phyloP scores from a whole-genome alignment of 2,797 vertebrate species.

The Lepidocolaptes lacrymiger region DNA sequence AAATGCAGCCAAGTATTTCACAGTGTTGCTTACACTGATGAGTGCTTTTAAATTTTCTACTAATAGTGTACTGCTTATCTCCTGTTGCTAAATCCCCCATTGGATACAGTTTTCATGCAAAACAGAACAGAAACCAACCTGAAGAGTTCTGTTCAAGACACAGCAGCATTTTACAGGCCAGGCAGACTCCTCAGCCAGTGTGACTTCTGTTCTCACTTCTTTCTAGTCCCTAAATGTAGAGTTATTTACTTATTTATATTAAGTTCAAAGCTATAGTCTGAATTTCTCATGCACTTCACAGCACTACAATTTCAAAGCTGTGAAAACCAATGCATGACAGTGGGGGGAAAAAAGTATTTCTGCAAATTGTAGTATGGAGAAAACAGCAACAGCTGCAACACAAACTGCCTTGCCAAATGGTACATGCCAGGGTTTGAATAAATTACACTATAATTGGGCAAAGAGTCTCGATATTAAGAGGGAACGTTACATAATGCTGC shows the following conservation, averaged over 20 bases:
- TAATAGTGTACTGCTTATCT: not conserved
- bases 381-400: slow-evolving; percentile 33
- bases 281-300: slow-evolving; percentile 22
- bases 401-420: not conserved
- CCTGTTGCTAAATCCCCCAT: not conserved
- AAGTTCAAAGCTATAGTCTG: not conserved
- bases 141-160: not conserved
- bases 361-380: not conserved
- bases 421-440: slow-evolving; percentile 20
- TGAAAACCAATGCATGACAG: not conserved
- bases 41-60: not conserved
- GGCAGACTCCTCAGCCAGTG: not conserved
- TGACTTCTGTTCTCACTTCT: not conserved
- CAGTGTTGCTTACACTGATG: not conserved
- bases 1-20: not conserved
- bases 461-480: slow-evolving; percentile 48
- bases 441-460: slow-evolving; percentile 18
- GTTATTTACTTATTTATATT: not conserved
- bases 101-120: not conserved
- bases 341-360: not conserved
- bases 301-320: not conserved
- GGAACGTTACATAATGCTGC: slow-evolving; percentile 2
- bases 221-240: not conserved
- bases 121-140: not conserved
- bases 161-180: not conserved